phyloP scores from a whole-genome alignment of 2,888 invertebrate species.

The Caenorhabditis sp. region DNA sequence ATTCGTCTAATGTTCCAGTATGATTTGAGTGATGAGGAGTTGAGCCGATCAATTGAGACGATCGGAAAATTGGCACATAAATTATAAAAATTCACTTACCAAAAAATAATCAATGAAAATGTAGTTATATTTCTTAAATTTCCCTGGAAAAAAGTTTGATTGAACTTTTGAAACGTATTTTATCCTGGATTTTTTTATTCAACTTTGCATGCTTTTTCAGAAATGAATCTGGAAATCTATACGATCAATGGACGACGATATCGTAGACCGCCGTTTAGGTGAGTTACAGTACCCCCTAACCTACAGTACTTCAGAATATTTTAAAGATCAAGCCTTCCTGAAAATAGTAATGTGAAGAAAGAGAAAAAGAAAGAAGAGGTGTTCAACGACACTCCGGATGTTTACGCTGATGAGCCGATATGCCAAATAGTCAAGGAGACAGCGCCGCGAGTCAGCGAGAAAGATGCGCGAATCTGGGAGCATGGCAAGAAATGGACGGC shows the following conservation, averaged over 20 bases:
- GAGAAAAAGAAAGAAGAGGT: not conserved
- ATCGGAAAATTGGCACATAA: conserved; percentile 19
- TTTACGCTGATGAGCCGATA: not conserved
- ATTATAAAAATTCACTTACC: not conserved
- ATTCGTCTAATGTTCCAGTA: conserved; percentile 62
- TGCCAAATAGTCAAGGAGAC: not conserved
- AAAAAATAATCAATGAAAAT: not conserved
- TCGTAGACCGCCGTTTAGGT: conserved; percentile 23
- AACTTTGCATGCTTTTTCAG: not conserved
- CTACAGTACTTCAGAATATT: not conserved
- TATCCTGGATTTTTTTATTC: not conserved
- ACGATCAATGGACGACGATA: conserved; percentile 20
- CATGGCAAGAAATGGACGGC: conserved; percentile 29
- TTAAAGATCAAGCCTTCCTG: not conserved
- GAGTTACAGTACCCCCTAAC: not conserved
- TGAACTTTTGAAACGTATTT: not conserved
- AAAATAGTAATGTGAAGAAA: not conserved
- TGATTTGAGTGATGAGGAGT: conserved; percentile 57
- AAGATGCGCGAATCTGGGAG: not conserved
- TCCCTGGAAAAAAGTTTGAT: not conserved
- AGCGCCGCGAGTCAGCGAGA: not conserved
- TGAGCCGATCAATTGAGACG: conserved; percentile 38
- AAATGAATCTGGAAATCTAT: conserved; percentile 23
- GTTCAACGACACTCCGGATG: not conserved
- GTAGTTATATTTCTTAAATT: not conserved